These are phyloP conservation scores for Coreius guichenoti DNA, from an alignment of 2,797 vertebrate species.

Conservation along the genomic window DNA sequence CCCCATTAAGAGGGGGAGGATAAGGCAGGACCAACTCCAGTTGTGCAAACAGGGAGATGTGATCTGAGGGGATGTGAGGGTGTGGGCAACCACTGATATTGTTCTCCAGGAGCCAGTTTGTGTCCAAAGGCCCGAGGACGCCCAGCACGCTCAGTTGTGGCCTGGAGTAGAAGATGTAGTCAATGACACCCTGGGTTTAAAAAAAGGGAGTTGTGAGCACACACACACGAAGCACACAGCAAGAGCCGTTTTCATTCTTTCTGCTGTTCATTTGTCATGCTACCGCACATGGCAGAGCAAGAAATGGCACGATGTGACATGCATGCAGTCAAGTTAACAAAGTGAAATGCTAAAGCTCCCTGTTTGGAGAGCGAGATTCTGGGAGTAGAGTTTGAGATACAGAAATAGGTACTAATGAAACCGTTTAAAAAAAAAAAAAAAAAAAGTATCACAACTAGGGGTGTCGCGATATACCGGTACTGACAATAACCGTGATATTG, in stretches of 20 bases:
- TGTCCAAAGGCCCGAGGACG: slow-evolving; percentile 94
- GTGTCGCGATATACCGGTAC: too few species aligned
- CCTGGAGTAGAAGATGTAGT: slow-evolving; percentile 99
- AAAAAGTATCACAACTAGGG: too few species aligned
- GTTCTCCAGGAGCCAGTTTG: slow-evolving; percentile 95
- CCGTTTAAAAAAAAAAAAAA: neutral
- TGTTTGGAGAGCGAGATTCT: neutral
- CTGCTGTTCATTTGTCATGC: neutral
- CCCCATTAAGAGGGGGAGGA: slow-evolving; percentile 90
- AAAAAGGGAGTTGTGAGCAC: slow-evolving; percentile 38
- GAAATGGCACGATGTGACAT: neutral
- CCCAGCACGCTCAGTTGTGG: slow-evolving; percentile 96
- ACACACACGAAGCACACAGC: neutral
- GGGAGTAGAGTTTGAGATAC: neutral
- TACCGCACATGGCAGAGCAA: neutral
- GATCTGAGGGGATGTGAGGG: slow-evolving; percentile 97
- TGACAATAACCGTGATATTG: too few species aligned
- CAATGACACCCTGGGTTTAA: slow-evolving; percentile 89
- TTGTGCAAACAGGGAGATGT: slow-evolving; percentile 99
- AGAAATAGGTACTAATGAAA: neutral
- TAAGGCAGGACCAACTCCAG: slow-evolving; percentile 97
- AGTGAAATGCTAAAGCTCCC: neutral
- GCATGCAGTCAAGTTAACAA: neutral
- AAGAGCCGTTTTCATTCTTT: neutral
- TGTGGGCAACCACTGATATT: slow-evolving; percentile 96